Percentiles rank a stretch among this genome's conserved stretches.
phyloP scores from a whole-genome alignment of 2,113 vertebrate genomes.

The Pollachius pollachius region DNA sequence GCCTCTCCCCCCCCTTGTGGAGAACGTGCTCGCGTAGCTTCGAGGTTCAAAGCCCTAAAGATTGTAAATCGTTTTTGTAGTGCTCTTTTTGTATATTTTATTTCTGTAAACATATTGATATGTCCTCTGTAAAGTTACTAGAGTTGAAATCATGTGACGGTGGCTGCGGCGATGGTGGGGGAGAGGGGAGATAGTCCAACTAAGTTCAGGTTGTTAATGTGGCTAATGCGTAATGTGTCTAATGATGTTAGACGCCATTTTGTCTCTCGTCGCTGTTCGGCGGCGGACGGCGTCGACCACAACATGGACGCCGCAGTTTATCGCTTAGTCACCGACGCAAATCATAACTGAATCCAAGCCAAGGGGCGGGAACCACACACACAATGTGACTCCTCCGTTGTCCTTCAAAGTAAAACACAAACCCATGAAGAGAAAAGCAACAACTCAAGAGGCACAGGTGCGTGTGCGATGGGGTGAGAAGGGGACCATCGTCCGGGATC shows the following conservation, averaged over 20 bases:
- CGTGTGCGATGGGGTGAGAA: slow-evolving; percentile 34
- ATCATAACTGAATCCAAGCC: no score
- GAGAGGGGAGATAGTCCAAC: not conserved
- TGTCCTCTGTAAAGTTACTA: slow-evolving; percentile 45
- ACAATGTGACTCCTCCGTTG: no score
- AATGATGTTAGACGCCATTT: slow-evolving; percentile 26
- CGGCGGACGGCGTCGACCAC: slow-evolving; percentile 20
- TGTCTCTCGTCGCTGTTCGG: slow-evolving; percentile 34
- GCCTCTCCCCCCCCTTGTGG: slow-evolving; percentile 32
- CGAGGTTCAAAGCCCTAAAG: slow-evolving; percentile 40
- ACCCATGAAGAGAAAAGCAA: no score
- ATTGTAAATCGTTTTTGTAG: slow-evolving; percentile 46
- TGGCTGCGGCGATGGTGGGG: not conserved
- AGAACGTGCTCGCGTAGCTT: slow-evolving; percentile 45
- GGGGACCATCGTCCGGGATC: slow-evolving; percentile 68
- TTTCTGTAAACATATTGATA: slow-evolving; percentile 72
- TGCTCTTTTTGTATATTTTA: slow-evolving; percentile 35
- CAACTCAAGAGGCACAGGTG: slow-evolving; percentile 42
- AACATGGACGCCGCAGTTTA: no score
- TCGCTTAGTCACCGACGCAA: no score
- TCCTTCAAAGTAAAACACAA: no score
- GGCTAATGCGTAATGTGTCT: slow-evolving; percentile 10
- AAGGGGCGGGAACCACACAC: no score
- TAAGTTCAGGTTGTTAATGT: no score
- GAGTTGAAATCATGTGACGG: not conserved